A percentile compares a stretch with the other conserved stretches of the same genome.
Conservation (phyloP, 2,888 invertebrate species). For the Rambutsinella grinnellia region DNA sequence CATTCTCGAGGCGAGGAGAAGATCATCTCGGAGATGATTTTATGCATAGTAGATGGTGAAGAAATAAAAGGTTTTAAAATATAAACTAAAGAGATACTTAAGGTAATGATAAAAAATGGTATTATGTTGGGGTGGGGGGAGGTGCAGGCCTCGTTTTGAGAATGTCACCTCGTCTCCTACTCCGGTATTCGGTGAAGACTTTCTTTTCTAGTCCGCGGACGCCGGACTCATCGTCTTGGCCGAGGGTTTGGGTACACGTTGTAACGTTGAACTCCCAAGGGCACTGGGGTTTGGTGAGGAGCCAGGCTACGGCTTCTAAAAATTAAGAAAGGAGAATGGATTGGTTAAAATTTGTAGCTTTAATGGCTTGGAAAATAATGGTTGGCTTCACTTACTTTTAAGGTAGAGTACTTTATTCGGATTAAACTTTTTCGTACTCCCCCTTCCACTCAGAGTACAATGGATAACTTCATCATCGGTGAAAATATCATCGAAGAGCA, state of each 20-base stretch:
- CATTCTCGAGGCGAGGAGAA: neutral
- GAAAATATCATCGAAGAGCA: constrained; percentile 49
- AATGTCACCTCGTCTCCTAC: constrained; percentile 45
- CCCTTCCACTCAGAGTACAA: constrained; percentile 42
- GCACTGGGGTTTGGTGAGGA: constrained; percentile 21
- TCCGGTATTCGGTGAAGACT: constrained; percentile 51
- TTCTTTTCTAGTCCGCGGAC: constrained; percentile 42
- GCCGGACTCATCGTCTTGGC: constrained; percentile 36
- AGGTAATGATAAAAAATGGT: neutral
- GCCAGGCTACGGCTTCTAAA: constrained; percentile 42
- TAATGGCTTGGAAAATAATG: neutral
- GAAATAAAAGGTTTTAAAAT: constrained; percentile 3
- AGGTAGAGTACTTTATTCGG: constrained; percentile 44
- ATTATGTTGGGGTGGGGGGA: neutral
- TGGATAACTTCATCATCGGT: constrained; percentile 46
- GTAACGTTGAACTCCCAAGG: constrained; percentile 36
- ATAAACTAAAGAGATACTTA: neutral
- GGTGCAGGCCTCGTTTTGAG: constrained; percentile 25
- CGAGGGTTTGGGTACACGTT: constrained; percentile 30
- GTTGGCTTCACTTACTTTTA: constrained; percentile 35
- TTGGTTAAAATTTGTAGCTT: neutral
- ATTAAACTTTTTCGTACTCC: constrained; percentile 45
- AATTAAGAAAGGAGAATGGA: neutral
- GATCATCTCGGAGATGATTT: neutral
- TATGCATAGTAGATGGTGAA: neutral